A percentile compares a stretch with the other conserved stretches of the same genome.
Conservation (phyloP, 2,888 invertebrate genomes). For the Brachypalpus laphriformis region DNA sequence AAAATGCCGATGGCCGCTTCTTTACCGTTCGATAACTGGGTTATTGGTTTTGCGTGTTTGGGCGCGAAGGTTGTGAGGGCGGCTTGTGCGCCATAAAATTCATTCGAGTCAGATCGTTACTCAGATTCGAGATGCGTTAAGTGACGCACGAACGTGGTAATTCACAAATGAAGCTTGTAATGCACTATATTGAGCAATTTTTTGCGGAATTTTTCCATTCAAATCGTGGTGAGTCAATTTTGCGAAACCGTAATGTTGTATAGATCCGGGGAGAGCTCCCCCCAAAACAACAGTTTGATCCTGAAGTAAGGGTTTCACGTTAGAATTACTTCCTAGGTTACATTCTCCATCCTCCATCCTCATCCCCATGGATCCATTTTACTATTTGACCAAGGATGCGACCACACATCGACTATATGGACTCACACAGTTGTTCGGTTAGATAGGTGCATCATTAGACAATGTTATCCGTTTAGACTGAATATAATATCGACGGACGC, state of each 20-base stretch:
- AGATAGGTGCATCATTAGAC: background rate
- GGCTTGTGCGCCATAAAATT: conserved; percentile 29
- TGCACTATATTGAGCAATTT: conserved; percentile 11
- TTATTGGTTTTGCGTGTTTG: conserved; percentile 70
- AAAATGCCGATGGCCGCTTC: conserved; percentile 50
- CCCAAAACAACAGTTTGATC: too few relatives aligned
- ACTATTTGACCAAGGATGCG: background rate
- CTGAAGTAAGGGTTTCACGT: too few relatives aligned
- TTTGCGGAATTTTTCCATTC: background rate
- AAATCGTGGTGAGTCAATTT: background rate
- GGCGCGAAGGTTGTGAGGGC: conserved; percentile 39
- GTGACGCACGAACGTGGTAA: conserved; percentile 53
- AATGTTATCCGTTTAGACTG: background rate
- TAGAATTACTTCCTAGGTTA: too few relatives aligned
- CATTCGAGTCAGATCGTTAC: conserved; percentile 43
- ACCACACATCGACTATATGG: background rate
- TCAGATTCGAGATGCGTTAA: conserved; percentile 58
- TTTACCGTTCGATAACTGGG: conserved; percentile 67
- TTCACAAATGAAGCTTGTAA: conserved; percentile 21
- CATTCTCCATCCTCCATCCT: too few relatives aligned
- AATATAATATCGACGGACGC: background rate
- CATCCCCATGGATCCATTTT: too few relatives aligned
- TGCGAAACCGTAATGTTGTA: too few relatives aligned
- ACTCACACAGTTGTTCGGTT: too few relatives aligned
- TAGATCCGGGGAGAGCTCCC: too few relatives aligned